A percentile compares a stretch with the other conserved stretches of the same genome.
Evolutionary conservation across 64 coral and sea anemone genomes (phyloP).

Genomic region (Montipora foliosa): DNA sequence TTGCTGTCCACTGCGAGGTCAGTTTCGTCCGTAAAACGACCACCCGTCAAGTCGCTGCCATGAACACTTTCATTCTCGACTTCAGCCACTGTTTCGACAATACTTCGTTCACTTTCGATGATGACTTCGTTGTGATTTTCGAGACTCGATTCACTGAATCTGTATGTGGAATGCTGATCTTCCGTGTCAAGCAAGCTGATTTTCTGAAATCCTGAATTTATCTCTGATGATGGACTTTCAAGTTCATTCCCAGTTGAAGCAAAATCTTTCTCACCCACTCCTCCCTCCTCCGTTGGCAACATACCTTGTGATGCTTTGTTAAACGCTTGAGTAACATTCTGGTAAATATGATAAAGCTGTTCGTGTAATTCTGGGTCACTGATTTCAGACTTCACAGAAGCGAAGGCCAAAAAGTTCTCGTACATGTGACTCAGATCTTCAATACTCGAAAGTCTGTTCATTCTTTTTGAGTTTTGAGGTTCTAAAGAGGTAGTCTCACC

Average conservation of each 20-base stretch:
- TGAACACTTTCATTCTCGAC: background rate
- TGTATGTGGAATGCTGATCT: background rate
- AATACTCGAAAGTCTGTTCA: conserved; percentile 1
- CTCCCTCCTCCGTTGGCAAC: background rate
- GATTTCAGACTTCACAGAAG: conserved; percentile 19
- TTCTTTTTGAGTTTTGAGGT: background rate
- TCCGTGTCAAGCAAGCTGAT: conserved; percentile 52
- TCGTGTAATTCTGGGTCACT: background rate
- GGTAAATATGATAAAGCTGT: conserved; percentile 29
- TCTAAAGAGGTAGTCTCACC: background rate
- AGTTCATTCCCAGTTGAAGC: conserved; percentile 3
- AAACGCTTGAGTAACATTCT: conserved; percentile 34
- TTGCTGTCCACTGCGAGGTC: background rate
- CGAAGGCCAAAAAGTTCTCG: conserved; percentile 35
- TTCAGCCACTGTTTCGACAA: background rate
- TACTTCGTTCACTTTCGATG: background rate
- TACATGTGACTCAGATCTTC: conserved; percentile 27
- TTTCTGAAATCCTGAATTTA: conserved; percentile 58
- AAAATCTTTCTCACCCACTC: background rate
- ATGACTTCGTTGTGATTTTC: background rate
- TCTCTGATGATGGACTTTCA: conserved; percentile 64
- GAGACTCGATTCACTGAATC: background rate
- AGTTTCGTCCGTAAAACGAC: background rate
- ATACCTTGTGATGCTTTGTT: background rate
- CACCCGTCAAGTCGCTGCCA: background rate